phyloP scores from a whole-genome alignment of 2,113 vertebrate genomes.

The Cinclus cinclus region DNA sequence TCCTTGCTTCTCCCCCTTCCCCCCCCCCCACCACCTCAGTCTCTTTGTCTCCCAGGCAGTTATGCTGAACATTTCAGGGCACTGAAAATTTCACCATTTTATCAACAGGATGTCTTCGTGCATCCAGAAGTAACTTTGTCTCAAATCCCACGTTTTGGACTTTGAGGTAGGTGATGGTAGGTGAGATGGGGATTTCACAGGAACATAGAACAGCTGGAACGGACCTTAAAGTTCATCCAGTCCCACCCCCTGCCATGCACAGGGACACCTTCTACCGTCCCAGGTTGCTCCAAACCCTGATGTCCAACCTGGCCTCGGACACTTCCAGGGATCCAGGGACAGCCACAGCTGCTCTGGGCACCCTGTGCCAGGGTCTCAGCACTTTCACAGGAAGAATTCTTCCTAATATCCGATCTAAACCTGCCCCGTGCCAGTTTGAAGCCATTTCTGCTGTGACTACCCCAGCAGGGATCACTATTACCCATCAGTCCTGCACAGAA shows the following conservation, averaged over 20 bases:
- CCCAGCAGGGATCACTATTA: neutral
- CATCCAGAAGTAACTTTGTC: rapidly evolving
- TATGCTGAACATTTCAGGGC: neutral
- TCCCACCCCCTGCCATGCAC: rapidly evolving
- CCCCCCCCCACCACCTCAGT: no score
- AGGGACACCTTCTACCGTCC: neutral
- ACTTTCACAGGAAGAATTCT: neutral
- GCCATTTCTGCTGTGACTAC: no score
- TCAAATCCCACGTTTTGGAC: neutral
- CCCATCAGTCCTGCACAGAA: neutral
- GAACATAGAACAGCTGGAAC: neutral
- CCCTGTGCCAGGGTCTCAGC: rapidly evolving
- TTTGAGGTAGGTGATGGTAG: rapidly evolving
- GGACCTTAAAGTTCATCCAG: rapidly evolving
- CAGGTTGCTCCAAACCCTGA: neutral
- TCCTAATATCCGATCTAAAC: neutral
- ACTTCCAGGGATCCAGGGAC: neutral
- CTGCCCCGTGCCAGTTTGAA: neutral
- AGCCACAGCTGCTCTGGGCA: neutral
- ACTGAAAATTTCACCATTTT: neutral
- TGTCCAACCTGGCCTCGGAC: rapidly evolving
- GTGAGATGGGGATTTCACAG: neutral
- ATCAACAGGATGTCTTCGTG: neutral
- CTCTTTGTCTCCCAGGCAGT: neutral
- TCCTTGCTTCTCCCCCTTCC: neutral